Evolutionary conservation across 2,113 vertebrate species (phyloP).

Genomic region (Tapirus terrestris): DNA sequence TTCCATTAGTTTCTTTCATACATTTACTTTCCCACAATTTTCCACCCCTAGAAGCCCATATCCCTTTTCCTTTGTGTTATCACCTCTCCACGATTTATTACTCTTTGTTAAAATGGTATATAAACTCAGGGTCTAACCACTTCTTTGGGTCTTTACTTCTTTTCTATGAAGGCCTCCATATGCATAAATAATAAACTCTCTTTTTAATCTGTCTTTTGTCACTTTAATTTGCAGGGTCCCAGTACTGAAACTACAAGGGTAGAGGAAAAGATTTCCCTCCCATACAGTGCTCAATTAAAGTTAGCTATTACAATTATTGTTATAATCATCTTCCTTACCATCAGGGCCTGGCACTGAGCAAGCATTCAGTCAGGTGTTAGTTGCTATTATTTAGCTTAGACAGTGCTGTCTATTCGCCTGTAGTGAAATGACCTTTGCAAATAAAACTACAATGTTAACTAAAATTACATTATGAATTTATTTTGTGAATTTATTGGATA

Average conservation of each 20-base stretch:
- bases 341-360: background rate
- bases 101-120: background rate
- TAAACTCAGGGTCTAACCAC: background rate
- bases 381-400: background rate
- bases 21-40: background rate
- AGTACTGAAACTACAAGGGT: background rate
- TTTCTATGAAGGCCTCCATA: background rate
- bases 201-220: background rate
- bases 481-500: background rate
- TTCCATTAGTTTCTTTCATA: background rate
- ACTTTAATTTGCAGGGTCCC: background rate
- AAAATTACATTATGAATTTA: slow-evolving; percentile 2
- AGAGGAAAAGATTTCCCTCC: background rate
- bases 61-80: background rate
- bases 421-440: background rate
- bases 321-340: background rate
- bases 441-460: background rate
- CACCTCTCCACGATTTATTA: background rate
- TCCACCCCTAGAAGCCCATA: background rate
- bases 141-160: background rate
- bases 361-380: background rate
- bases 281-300: background rate
- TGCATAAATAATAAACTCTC: background rate
- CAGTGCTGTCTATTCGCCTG: background rate
- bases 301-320: background rate